These are phyloP conservation scores for Siniperca undulata DNA, from an alignment of 2,797 vertebrate species.

Conservation along the genomic window DNA sequence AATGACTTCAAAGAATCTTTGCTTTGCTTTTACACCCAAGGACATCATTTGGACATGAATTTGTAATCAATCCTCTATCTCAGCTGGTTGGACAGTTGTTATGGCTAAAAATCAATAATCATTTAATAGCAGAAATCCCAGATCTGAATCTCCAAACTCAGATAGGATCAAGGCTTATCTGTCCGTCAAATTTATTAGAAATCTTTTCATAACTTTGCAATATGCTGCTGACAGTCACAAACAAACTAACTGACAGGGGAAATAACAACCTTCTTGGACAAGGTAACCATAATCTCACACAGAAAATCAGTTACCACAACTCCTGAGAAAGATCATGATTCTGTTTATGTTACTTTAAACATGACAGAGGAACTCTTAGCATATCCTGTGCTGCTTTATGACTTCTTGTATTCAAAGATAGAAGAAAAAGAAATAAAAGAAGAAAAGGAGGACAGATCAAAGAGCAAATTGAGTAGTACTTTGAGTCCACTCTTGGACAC, in stretches of 20 bases:
- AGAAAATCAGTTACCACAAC: conserved; percentile 6
- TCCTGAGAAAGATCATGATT: not conserved
- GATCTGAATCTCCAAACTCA: conserved; percentile 15
- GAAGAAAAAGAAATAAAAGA: not conserved
- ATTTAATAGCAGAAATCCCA: conserved; percentile 21
- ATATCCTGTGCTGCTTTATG: not conserved
- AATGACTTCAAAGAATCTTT: not conserved
- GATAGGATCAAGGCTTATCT: conserved; percentile 15
- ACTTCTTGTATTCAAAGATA: not conserved
- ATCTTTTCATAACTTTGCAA: conserved; percentile 21
- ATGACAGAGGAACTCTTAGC: not conserved
- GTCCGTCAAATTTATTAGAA: conserved; percentile 18
- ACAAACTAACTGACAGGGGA: conserved; percentile 24
- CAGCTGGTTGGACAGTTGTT: not conserved
- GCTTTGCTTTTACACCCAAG: not conserved
- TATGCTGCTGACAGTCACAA: conserved; percentile 26
- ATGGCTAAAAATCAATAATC: conserved; percentile 32
- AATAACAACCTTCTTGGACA: conserved; percentile 18
- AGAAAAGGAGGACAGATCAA: not conserved
- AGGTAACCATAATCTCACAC: not conserved
- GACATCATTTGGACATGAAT: conserved; percentile 2
- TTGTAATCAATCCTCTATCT: conserved; percentile 18
- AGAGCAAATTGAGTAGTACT: conserved; percentile 73
- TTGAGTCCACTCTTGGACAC: conserved; percentile 93
- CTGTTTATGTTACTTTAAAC: not conserved